Conservation (phyloP, 2,888 invertebrate genomes). For the Buathra laborator region DNA sequence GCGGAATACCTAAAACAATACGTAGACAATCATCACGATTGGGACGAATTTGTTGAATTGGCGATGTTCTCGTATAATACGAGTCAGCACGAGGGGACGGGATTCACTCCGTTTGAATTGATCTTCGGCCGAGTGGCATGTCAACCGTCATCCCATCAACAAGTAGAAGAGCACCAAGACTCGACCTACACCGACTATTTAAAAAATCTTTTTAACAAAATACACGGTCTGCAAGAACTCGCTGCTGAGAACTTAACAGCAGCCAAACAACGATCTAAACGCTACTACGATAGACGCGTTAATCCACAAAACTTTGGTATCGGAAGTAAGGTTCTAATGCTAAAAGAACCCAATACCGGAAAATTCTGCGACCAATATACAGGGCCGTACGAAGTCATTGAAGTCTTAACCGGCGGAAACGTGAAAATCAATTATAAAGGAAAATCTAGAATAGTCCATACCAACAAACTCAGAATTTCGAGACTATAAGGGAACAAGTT, state of each 20-base stretch:
- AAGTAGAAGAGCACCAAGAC: background rate
- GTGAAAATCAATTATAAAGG: no score
- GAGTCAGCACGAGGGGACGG: background rate
- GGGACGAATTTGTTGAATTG: constrained; percentile 59
- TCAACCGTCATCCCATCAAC: background rate
- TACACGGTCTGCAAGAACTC: constrained; percentile 2
- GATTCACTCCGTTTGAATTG: background rate
- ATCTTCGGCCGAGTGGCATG: background rate
- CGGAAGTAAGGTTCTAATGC: background rate
- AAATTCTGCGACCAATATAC: no score
- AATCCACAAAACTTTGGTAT: background rate
- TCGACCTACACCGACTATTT: background rate
- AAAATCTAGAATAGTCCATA: no score
- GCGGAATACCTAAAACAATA: constrained; percentile 67
- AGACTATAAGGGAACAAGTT: no score
- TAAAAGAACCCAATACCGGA: no score
- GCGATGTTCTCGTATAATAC: constrained; percentile 48
- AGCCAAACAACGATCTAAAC: background rate
- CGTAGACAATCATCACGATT: constrained; percentile 45
- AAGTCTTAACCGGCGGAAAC: no score
- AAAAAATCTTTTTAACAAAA: background rate
- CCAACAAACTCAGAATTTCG: no score
- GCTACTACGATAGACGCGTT: background rate
- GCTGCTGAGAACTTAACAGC: background rate
- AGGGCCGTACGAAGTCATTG: no score